These are phyloP conservation scores for Andrena flavipes DNA, from an alignment of 2,888 invertebrate genomes.

Conservation along the genomic window DNA sequence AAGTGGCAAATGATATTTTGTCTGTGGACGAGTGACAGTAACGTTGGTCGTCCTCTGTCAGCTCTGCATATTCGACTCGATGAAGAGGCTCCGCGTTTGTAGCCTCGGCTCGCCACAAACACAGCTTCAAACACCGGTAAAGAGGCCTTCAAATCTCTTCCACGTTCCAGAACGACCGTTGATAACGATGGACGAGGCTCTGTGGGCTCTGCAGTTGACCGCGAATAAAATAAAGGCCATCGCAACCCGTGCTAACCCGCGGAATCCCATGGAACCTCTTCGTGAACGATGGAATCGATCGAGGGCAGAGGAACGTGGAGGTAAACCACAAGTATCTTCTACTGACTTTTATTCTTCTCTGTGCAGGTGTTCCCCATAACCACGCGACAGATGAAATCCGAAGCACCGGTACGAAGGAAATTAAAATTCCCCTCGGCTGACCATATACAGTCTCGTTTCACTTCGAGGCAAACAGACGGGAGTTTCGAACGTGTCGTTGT, in stretches of 20 bases:
- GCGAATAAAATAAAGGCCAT: constrained; percentile 67
- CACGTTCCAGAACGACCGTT: constrained; percentile 12
- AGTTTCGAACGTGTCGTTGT: not conserved
- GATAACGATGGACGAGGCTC: constrained; percentile 5
- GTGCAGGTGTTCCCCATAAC: constrained; percentile 26
- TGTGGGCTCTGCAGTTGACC: constrained; percentile 48
- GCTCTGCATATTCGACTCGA: constrained; percentile 40
- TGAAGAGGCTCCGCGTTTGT: constrained; percentile 20
- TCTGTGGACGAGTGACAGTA: constrained; percentile 26
- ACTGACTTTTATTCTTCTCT: constrained; percentile 6
- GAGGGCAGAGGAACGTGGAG: constrained; percentile 30
- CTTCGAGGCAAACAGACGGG: not conserved
- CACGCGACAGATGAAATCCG: not conserved
- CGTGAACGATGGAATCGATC: constrained; percentile 3
- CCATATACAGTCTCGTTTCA: not conserved
- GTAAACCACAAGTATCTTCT: not conserved
- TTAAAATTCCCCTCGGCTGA: not conserved
- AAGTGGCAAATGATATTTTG: not conserved
- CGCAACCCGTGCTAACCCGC: constrained; percentile 31
- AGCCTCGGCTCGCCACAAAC: constrained; percentile 37
- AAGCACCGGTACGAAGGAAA: not conserved
- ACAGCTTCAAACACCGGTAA: constrained; percentile 34
- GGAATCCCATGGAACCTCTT: constrained; percentile 16
- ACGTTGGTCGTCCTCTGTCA: constrained; percentile 21
- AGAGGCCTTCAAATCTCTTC: constrained; percentile 63